A percentile compares a stretch with the other conserved stretches of the same genome.
Conservation (phyloP, 1,140 invertebrate species). For the Platorchestia sp. region DNA sequence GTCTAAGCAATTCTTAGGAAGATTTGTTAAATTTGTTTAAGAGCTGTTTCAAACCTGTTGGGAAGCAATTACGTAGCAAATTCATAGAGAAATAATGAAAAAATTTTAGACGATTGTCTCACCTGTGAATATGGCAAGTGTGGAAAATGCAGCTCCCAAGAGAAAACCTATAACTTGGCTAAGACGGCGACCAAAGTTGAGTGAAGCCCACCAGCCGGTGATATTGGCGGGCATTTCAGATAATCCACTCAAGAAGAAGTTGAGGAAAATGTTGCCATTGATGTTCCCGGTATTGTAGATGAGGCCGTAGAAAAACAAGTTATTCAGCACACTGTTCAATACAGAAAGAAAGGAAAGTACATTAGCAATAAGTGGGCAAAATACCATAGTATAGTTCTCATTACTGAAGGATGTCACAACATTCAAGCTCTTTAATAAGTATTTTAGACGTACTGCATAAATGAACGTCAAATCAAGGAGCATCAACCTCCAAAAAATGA, state of each 20-base stretch:
- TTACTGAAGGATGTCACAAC: too few species aligned
- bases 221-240: conserved; percentile 76
- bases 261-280: conserved; percentile 79
- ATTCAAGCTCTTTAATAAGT: too few species aligned
- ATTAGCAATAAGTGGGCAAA: too few species aligned
- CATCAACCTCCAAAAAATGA: too few species aligned
- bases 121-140: conserved; percentile 70
- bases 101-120: conserved; percentile 16
- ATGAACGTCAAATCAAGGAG: too few species aligned
- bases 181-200: conserved; percentile 75
- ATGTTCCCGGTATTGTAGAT: conserved; percentile 77
- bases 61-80: too few species aligned
- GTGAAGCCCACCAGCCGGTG: conserved; percentile 69
- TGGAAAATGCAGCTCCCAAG: conserved; percentile 61
- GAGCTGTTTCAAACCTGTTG: too few species aligned
- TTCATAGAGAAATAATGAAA: background rate
- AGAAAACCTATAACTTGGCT: conserved; percentile 70
- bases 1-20: too few species aligned
- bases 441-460: too few species aligned
- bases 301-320: conserved; percentile 74
- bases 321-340: conserved; percentile 63
- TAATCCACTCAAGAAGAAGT: conserved; percentile 77
- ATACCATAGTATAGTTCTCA: too few species aligned
- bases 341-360: background rate
- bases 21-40: too few species aligned